Percentiles rank a stretch among this genome's conserved stretches.
These are phyloP conservation scores for Castor canadensis DNA, from an alignment of 2,113 vertebrate genomes.

Conservation along the genomic window DNA sequence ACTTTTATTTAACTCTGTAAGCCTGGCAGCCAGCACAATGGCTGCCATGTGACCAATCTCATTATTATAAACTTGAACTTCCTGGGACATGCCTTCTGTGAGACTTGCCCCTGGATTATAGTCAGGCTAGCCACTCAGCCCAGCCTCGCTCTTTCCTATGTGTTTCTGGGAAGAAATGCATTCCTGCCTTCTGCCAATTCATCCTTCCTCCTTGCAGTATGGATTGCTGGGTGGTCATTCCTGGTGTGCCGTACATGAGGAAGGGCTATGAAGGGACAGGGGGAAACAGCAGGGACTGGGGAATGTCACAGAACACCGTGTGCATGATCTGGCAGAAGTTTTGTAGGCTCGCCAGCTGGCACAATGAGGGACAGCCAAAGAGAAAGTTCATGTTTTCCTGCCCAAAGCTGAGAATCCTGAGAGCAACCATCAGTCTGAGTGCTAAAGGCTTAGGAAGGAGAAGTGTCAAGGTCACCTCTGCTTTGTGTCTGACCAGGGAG, in stretches of 20 bases:
- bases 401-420: slow-evolving; percentile 38
- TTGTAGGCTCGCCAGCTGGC: slow-evolving; percentile 71
- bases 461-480: slow-evolving; percentile 55
- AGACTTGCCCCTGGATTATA: not conserved
- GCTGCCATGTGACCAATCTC: not conserved
- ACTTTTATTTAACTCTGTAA: not conserved
- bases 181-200: not conserved
- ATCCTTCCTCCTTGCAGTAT: not conserved
- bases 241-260: not conserved
- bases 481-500: not conserved
- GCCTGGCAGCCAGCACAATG: not conserved
- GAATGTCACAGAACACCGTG: slow-evolving; percentile 55
- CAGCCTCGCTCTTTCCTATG: not conserved
- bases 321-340: slow-evolving; percentile 59
- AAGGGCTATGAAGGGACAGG: not conserved
- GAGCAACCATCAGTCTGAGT: not conserved
- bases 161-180: not conserved
- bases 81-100: not conserved
- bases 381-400: slow-evolving; percentile 44
- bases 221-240: not conserved
- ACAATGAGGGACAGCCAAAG: slow-evolving; percentile 44
- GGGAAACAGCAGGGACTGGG: not conserved
- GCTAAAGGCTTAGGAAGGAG: slow-evolving; percentile 24
- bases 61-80: not conserved
- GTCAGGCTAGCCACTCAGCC: not conserved